Base-by-base conservation (phyloP, 1,140 invertebrate genomes). In the Achroia grisella region DNA sequence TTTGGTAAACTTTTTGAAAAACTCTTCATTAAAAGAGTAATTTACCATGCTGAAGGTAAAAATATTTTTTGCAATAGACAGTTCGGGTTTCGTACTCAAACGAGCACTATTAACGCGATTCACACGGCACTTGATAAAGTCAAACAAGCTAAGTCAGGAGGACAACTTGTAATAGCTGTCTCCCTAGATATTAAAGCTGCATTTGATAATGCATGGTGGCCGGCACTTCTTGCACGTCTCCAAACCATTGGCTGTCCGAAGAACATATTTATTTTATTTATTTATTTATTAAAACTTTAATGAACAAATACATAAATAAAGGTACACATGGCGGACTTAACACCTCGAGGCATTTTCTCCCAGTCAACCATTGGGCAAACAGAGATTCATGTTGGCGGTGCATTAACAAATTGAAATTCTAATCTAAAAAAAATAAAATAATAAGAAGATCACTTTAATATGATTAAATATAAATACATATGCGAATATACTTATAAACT, bases 161-260 rank as follows among this genome's bases (percentile, higher is more conserved):
- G 39, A 28, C 5, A 36, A 12, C 29, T 32, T 0, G 41, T 44
- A 0, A 33, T 53, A 4, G 52, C 47, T 1, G 31, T 59, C 6
- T 52, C 48, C 6, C 32, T 56, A 2, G 58, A 62, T 15, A 52
- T 58, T 0, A 23, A 42, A 17, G 43, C 31, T 0, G 50, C 42
- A 4, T 60, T 60, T 35, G 45, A 60, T 11, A 55, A 44, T 10
- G 52, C 52, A 0, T 56, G 57, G 57, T 60, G 57, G 52, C 57
- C 52, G 0, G 32, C 41, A 0, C 14, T 53, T 3, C 44, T 55
- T 10, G 31, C 33, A 6, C 10, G 39, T 29, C 39, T 52, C 0
- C 27, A 14, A 29, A 1, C 11, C 0, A 37, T 39, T 5, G 39
- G 29, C 3, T 46, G 44, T 12, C 56, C 52, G 0, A 31, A 31